These are phyloP conservation scores for Hydrolagus colliei DNA, from an alignment of 2,797 vertebrate species.

Conservation along the genomic window DNA sequence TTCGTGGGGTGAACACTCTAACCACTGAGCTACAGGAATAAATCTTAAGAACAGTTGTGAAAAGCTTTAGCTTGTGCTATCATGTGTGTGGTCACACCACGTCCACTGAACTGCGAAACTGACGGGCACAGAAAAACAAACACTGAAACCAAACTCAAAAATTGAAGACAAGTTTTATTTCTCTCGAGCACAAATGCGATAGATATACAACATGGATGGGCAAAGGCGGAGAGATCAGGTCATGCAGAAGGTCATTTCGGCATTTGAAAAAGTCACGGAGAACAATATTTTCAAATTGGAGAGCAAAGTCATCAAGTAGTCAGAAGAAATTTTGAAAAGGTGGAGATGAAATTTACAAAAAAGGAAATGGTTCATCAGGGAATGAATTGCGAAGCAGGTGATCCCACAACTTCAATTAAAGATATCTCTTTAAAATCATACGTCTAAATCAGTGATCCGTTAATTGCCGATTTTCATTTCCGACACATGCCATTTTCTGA, in stretches of 20 bases:
- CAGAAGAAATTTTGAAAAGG: background rate
- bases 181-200: background rate
- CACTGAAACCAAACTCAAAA: background rate
- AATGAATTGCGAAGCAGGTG: background rate
- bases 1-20: no score
- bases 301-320: background rate
- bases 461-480: conserved; percentile 13
- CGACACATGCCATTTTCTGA: background rate
- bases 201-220: background rate
- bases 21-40: no score
- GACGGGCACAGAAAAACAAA: background rate
- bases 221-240: background rate
- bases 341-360: background rate
- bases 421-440: background rate
- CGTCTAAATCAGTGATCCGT: background rate
- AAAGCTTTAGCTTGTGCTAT: no score
- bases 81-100: no score
- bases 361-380: background rate
- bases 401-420: background rate
- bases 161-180: conserved; percentile 9
- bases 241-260: conserved; percentile 15
- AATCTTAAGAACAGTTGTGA: no score
- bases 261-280: background rate
- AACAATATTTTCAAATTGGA: background rate
- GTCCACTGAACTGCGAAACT: no score